phyloP scores from a whole-genome alignment of 2,888 invertebrate genomes.

The Hypsopygia costalis region DNA sequence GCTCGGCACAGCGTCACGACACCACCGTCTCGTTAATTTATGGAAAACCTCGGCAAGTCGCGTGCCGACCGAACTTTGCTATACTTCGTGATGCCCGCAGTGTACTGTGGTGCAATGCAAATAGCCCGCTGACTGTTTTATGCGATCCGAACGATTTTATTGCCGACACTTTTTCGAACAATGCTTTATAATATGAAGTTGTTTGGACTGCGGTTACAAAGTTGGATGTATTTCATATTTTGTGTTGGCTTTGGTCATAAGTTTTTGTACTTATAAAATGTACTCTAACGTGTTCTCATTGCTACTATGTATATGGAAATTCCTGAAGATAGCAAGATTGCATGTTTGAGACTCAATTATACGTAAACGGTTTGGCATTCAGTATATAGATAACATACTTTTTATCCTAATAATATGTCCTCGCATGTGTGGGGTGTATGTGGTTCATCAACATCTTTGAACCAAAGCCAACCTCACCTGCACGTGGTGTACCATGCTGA shows the following conservation, averaged over 20 bases:
- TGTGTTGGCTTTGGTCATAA: neutral
- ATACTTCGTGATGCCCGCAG: conserved; percentile 23
- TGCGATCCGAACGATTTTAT: neutral
- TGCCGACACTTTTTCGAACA: neutral
- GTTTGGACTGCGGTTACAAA: neutral
- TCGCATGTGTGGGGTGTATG: too few relatives aligned
- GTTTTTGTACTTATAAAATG: too few relatives aligned
- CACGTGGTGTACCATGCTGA: too few relatives aligned
- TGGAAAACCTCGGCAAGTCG: conserved; percentile 56
- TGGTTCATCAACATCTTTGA: too few relatives aligned
- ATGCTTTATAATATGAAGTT: neutral
- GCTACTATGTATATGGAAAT: too few relatives aligned
- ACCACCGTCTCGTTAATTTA: conserved; percentile 63
- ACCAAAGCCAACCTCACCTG: too few relatives aligned
- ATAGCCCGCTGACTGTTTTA: neutral
- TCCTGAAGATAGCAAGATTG: too few relatives aligned
- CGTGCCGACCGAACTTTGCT: conserved; percentile 21
- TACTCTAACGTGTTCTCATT: too few relatives aligned
- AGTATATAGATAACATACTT: too few relatives aligned
- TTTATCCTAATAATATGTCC: too few relatives aligned
- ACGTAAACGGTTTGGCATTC: too few relatives aligned
- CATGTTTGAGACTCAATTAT: too few relatives aligned
- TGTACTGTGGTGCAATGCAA: conserved; percentile 12
- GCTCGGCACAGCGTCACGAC: conserved; percentile 41
- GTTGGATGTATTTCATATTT: neutral